Evolutionary conservation across 2,113 vertebrate genomes (phyloP), one percentile per base, ranked within the genome.

Genomic region (Deroptyus accipitrinus): DNA sequence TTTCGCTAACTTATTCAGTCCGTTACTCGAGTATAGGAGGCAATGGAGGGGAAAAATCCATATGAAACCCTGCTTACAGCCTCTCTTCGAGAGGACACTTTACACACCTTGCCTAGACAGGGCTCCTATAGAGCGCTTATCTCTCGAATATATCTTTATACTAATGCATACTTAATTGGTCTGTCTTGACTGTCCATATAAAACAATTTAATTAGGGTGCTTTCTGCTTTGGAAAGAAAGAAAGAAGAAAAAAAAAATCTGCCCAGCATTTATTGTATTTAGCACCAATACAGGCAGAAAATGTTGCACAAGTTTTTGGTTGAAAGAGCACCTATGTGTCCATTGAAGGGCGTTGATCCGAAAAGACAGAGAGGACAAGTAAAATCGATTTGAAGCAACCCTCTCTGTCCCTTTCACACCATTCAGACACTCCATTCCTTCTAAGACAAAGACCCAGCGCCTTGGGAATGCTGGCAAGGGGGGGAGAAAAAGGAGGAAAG

Each of bases 281-380:
- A 98, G 98, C 97, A 97, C 96, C 97, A 98, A 98, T 98, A 98
- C 97, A 98, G 98, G 98, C 98, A 98, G 97, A 98, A 98, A 98
- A 98, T 98, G 98, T 98, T 98, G 98, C 98, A 98, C 98, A 98
- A 98, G 98, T 97, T 98, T 98, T 98, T 98, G 98, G 98, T 98
- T 98, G 98, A 98, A 98, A 98, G 98, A 98, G 98, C 98, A 98
- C 98, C 98, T 98, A 98, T 97, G 97, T 97, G 97, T 96, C 98
- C 97, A 98, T 98, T 98, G 98, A 98, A 98, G 98, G 97, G 98
- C 98, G 98, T 96, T 98, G 98, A 98, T 98, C 98, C 98, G 98
- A 98, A 98, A 98, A 98, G 98, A 98, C 98, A 98, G 98, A 98
- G 98, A 98, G 97, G 98, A 98, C 98, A 98, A 98, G 98, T 97